Evolutionary conservation across 2,797 vertebrate genomes (phyloP), one percentile per base, ranked within the genome.

Genomic region (Crenuchus spilurus): DNA sequence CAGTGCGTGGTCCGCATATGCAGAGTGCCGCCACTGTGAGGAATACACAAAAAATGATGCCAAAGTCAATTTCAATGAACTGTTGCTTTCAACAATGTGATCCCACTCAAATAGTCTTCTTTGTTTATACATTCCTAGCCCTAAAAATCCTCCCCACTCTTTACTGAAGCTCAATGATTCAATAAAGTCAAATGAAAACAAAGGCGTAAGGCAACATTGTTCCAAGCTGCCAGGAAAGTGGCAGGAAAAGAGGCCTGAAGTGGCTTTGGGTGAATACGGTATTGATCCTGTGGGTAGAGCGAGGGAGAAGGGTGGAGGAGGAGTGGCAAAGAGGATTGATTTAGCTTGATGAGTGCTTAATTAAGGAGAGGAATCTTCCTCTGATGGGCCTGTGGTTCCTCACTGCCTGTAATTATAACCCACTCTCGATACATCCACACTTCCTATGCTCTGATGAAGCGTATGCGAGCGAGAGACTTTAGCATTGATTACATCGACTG

Each of bases 361-460:
- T 90, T 88, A 90, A 88, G 84, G 84, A 83, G 82, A 84, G 80
- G 83, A 82, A 86, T 82, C 77, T 83, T 79, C 76, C 84, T 80
- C 81, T 85, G 86, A 87, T 82, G 79, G 84, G 70, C 26, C 33
- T 10, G 14, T 54, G 62, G 78, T 57, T 74, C 80, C 81, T 72
- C 52, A 31, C 48, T 8, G 68, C 55, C 58, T 71, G 79, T 73
- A 75, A 81, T 77, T 70, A 75, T 55, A 41, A 68, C 71, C 64
- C 35, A 7, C 42, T 63, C 31, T 74, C 67, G 63, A 35, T 69
- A 63, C 58, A 65, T 65, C 68, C 58, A 79, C 71, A 72, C 57
- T 71, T 77, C 46, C 71, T 33, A 37, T 75, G 66, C 41, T 64
- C 61, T 65, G 61, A 51, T 14, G 24, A 33, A 66, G 31, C 64